Percentiles rank a stretch among this genome's conserved stretches.
These are phyloP conservation scores for Cetonia aurata DNA, from an alignment of 2,888 invertebrate genomes.

Conservation along the genomic window DNA sequence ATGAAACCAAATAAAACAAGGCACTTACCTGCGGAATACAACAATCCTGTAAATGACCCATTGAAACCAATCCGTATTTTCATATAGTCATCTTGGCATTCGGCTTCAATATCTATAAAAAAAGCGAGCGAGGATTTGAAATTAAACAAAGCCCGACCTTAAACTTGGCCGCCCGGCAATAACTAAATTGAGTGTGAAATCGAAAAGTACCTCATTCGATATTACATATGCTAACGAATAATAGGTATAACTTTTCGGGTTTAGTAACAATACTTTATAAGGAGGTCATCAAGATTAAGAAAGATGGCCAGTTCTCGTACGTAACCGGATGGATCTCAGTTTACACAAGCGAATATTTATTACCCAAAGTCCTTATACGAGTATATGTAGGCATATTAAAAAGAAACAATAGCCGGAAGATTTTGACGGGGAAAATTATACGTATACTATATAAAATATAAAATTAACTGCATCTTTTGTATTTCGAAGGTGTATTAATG, in stretches of 20 bases:
- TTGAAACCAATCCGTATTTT: constrained; percentile 94
- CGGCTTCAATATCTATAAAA: constrained; percentile 90
- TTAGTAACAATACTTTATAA: constrained; percentile 44
- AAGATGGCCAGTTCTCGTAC: constrained; percentile 43
- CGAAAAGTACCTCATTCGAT: background rate
- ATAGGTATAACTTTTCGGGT: background rate
- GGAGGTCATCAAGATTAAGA: constrained; percentile 42
- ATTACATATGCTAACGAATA: background rate
- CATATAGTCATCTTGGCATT: constrained; percentile 96
- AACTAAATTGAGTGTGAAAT: constrained; percentile 1
- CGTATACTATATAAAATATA: too few relatives aligned
- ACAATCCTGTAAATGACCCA: constrained; percentile 88
- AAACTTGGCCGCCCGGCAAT: background rate
- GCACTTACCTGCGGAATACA: constrained; percentile 86
- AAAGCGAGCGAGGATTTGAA: constrained; percentile 14
- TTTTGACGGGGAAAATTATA: too few relatives aligned
- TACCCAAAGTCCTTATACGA: constrained; percentile 15
- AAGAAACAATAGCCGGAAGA: too few relatives aligned
- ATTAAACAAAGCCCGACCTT: too few relatives aligned
- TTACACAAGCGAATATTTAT: constrained; percentile 50
- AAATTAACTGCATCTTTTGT: too few relatives aligned
- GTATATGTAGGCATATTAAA: too few relatives aligned
- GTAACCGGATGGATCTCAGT: constrained; percentile 55
- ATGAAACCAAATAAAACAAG: background rate
- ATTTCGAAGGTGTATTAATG: too few relatives aligned